Base-by-base conservation (phyloP, 1,140 invertebrate species). In the Aphidius ervi region DNA sequence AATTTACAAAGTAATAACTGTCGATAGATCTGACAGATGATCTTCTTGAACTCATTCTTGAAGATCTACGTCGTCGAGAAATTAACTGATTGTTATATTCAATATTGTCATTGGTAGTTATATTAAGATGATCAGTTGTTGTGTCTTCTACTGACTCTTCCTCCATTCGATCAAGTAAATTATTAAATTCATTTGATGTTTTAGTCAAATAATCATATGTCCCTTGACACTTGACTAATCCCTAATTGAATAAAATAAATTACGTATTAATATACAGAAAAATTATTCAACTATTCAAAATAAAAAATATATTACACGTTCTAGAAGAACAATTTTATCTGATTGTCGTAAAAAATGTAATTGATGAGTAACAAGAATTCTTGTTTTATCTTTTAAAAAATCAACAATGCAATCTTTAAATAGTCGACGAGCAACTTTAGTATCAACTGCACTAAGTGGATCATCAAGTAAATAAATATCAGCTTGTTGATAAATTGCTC, bases 361-460 rank as follows among this genome's bases (percentile, higher is more conserved):
- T 67, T 94, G 92, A 81, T 95, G 92, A 4, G 92, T 95, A 2
- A 92, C 87, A 6, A 95, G 79, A 59, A 95, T 85, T 9, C 88
- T 77, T 0, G 90, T 90, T 64, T 88, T 90, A 67, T 76, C 72
- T 67, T 74, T 54, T 81, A 78, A 70, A 80, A 83, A 67, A 71
- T 72, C 70, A 10, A 61, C 63, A 56, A 89, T 85, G 46, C 87
- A 87, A 60, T 85, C 80, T n/a, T 86, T 77, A 63, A 88, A 89
- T 4, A 89, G 72, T 71, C 88, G 85, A 55, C 82, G 81, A 0
- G 84, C 85, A n/a, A 89, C 87, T 63, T 85, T 83, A 1, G 84
- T 76, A 66, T 89, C 87, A 0, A 89, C 87, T 0, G 91, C 90
- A 67, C 88, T 89, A 1, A 93, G 74, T 0, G 91, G 90, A 78